Conservation (phyloP, 2,888 invertebrate species). For the Sinopyrophorus schimmeli region DNA sequence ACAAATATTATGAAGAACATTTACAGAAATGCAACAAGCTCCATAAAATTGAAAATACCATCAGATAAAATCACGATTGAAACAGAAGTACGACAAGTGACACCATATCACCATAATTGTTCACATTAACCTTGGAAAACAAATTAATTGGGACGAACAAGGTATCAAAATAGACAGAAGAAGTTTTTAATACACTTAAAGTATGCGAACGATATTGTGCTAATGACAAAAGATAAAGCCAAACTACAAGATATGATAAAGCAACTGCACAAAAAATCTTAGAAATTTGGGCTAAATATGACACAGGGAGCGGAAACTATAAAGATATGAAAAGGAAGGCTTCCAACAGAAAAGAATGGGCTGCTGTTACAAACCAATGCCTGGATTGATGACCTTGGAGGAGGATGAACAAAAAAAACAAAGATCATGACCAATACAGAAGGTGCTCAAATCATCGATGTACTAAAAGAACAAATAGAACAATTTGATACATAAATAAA, state of each 20-base stretch:
- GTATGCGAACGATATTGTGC: no score
- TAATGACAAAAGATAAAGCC: neutral
- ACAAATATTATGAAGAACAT: neutral
- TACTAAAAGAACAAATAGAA: neutral
- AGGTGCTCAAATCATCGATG: neutral
- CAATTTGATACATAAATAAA: neutral
- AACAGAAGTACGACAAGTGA: neutral
- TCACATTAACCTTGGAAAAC: neutral
- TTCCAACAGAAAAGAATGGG: no score
- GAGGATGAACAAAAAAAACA: no score
- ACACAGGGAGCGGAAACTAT: no score
- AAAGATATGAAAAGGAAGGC: no score
- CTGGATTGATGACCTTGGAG: no score
- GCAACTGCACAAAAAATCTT: neutral
- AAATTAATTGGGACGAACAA: no score
- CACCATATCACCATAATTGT: neutral
- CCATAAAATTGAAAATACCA: no score
- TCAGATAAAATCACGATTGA: neutral
- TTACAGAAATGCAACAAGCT: neutral
- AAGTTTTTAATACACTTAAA: no score
- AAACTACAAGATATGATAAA: neutral
- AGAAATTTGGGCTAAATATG: no score
- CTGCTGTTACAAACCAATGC: no score
- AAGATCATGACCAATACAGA: neutral
- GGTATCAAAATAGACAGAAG: no score